Evolutionary conservation across 2,113 vertebrate species (phyloP), one percentile per base, ranked within the genome.

Genomic region (Neotoma lepida): DNA sequence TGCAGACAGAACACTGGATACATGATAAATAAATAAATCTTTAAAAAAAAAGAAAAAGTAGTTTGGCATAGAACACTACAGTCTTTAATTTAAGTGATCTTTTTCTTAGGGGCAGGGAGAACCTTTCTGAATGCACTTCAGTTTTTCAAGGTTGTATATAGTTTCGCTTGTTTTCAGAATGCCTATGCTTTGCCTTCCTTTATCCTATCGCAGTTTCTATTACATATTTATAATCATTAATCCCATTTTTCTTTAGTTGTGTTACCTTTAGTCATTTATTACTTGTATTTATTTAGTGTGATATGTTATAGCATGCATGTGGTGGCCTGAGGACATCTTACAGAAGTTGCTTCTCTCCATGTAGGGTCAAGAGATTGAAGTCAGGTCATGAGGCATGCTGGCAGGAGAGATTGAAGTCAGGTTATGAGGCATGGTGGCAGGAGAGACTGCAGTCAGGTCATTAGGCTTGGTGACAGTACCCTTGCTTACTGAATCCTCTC

Each of bases 51-150:
- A 30, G 3, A 39, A 41, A 82, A 95, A 78, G 46, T 51, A 91
- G 0, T 61, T 94, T 51, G 82, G 35, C 17, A 33, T 68, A 54
- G 46, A 92, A 74, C 51, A 70, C 44, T 94, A 15, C 51, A 92
- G 39, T 73, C 84, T 73, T 93, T 92, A 71, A 94, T 73, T 93
- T 92, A 71, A 94, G 4, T 77, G 4, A 77, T 64, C 18, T 90
- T 78, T 63, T 71, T 61, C 74, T 63, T 61, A 5, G 8, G 35
- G 35, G n/a, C 33, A 22, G 30, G 20, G 28, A n/a, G 35, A 88
- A 1, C 4, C 17, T 95, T 81, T 39, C 49, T 56, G 44, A 18
- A 66, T 56, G 22, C 68, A 44, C 66, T 54, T 70, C 61, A 28
- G 22, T 39, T 80, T 94, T 86, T 84, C 5, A 87, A 3, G 84